Percentiles rank a stretch among this genome's conserved stretches.
These are phyloP conservation scores for Tigriopus californicus DNA, from an alignment of 2,888 invertebrate genomes.

Conservation along the genomic window DNA sequence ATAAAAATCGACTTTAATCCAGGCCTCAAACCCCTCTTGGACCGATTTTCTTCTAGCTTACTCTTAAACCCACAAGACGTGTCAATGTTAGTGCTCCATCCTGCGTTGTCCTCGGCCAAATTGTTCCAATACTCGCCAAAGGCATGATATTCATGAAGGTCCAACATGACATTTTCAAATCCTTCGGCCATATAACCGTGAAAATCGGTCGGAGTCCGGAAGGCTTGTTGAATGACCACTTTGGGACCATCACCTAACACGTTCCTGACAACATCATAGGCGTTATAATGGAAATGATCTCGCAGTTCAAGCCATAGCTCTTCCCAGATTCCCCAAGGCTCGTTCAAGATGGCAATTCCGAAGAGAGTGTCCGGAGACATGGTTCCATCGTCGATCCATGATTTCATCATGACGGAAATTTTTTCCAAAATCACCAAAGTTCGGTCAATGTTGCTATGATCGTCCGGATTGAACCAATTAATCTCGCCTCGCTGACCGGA, in stretches of 20 bases:
- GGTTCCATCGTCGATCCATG: slow-evolving; percentile 3
- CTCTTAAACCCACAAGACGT: not conserved
- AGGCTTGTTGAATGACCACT: slow-evolving; percentile 21
- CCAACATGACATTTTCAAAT: not conserved
- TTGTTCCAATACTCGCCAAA: slow-evolving; percentile 9
- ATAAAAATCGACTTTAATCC: too few relatives aligned
- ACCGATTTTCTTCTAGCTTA: too few relatives aligned
- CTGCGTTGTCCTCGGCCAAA: not conserved
- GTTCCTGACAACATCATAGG: slow-evolving; percentile 18
- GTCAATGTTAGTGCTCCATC: not conserved
- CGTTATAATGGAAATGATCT: slow-evolving; percentile 19
- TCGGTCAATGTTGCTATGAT: slow-evolving; percentile 20
- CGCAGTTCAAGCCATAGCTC: slow-evolving; percentile 19
- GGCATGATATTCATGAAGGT: not conserved
- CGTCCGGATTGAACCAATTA: slow-evolving; percentile 17
- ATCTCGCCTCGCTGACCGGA: slow-evolving; percentile 20
- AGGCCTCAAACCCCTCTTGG: too few relatives aligned
- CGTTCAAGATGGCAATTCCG: slow-evolving; percentile 21
- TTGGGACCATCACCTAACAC: slow-evolving; percentile 20
- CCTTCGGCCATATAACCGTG: slow-evolving; percentile 18
- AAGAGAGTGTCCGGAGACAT: slow-evolving; percentile 20
- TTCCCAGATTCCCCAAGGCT: slow-evolving; percentile 21
- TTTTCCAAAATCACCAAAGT: slow-evolving; percentile 19
- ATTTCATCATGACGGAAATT: slow-evolving; percentile 19
- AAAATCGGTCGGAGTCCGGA: slow-evolving; percentile 21